These are phyloP conservation scores for Hydrozoanthus tunicans DNA, from an alignment of 64 coral and sea anemone species.

Conservation along the genomic window DNA sequence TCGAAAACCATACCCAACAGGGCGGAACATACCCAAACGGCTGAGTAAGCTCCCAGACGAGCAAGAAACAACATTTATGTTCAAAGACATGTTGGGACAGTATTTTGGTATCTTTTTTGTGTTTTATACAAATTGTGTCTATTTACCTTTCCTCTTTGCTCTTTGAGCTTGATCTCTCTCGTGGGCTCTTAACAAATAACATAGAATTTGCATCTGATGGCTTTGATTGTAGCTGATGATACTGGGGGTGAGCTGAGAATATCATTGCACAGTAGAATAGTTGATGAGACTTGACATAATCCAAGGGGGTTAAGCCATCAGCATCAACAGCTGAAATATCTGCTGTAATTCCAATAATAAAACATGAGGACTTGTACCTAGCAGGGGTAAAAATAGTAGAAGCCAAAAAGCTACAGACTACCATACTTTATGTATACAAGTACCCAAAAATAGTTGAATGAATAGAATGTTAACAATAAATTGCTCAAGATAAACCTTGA, in stretches of 20 bases:
- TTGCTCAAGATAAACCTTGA: no score
- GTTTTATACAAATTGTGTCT: not conserved
- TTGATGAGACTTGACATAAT: conserved; percentile 54
- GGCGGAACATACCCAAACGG: no score
- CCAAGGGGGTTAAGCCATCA: conserved; percentile 12
- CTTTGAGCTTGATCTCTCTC: not conserved
- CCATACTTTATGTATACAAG: no score
- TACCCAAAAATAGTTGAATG: no score
- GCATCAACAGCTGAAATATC: conserved; percentile 38
- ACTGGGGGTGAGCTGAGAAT: conserved; percentile 5
- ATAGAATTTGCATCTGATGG: not conserved
- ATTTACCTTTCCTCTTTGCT: conserved; percentile 24
- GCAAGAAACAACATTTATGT: no score
- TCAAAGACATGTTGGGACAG: no score
- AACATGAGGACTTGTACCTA: not conserved
- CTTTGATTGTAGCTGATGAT: conserved; percentile 16
- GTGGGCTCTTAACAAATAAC: conserved; percentile 38
- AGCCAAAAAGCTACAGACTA: no score
- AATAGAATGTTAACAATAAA: no score
- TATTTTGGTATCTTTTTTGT: not conserved
- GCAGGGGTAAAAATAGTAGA: no score
- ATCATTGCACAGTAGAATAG: conserved; percentile 39
- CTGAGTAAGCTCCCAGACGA: no score
- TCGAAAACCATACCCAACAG: no score
- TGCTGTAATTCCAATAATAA: conserved; percentile 14